Percentiles rank a stretch among this genome's conserved stretches.
Conservation (phyloP, 2,113 vertebrate species). For the Delphinus delphis region DNA sequence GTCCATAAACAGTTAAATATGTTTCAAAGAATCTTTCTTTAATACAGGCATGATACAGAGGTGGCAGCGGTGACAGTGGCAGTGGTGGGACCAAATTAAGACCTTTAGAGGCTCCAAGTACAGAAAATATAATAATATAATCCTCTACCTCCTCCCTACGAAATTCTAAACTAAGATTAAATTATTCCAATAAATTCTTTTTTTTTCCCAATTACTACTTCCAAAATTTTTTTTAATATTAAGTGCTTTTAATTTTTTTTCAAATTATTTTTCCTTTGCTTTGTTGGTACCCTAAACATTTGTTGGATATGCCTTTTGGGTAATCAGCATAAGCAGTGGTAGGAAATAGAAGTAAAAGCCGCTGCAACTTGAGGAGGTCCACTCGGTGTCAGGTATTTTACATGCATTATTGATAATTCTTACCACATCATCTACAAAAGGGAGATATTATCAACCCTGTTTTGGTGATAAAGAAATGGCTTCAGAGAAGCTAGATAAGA, state of each 20-base stretch:
- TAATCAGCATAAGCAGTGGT: background rate
- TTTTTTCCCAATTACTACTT: background rate
- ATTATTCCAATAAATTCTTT: background rate
- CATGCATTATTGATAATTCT: conserved; percentile 29
- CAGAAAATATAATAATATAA: conserved; percentile 6
- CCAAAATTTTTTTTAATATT: background rate
- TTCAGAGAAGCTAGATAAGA: conserved; percentile 21
- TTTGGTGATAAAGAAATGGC: background rate
- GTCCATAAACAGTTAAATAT: background rate
- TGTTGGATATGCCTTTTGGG: background rate
- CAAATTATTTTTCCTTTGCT: background rate
- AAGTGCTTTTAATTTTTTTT: background rate
- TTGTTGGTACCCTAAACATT: background rate
- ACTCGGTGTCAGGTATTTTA: background rate
- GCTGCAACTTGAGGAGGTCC: background rate
- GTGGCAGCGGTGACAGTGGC: background rate
- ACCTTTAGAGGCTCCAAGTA: background rate
- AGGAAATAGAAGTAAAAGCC: conserved; percentile 13
- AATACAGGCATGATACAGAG: background rate
- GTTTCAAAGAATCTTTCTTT: background rate
- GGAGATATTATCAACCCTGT: conserved; percentile 5
- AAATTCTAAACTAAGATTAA: conserved; percentile 6
- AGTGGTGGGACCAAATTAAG: background rate
- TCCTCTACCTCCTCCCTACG: background rate
- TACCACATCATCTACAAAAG: conserved; percentile 8